Percentiles rank a stretch among this genome's conserved stretches.
Conservation (phyloP, 2,113 vertebrate genomes). For the Andinoacara biseriatus region DNA sequence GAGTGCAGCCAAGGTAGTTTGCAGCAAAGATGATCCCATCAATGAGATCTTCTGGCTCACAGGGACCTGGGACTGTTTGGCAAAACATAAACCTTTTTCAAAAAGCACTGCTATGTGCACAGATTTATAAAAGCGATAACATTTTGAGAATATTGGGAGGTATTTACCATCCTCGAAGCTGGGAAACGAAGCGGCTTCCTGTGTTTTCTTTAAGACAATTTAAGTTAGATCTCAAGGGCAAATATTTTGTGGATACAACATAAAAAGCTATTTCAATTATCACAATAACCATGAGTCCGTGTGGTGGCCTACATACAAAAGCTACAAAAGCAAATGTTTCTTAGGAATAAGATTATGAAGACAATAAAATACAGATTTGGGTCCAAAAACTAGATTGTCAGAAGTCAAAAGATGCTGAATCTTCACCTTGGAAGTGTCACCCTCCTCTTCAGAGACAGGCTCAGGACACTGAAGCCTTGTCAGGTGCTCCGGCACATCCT, state of each 20-base stretch:
- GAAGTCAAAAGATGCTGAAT: not conserved
- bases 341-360: not conserved
- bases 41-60: slow-evolving; percentile 97
- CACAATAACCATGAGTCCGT: not conserved
- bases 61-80: slow-evolving; percentile 92
- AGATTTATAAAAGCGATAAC: not conserved
- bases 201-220: slow-evolving; percentile 81
- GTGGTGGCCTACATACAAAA: not conserved
- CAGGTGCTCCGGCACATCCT: slow-evolving; percentile 81
- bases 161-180: slow-evolving; percentile 98
- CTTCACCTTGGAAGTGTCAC: slow-evolving; percentile 82
- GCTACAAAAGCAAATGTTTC: not conserved
- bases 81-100: slow-evolving; percentile 8
- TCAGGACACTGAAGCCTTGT: slow-evolving; percentile 87
- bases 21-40: slow-evolving; percentile 99
- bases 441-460: slow-evolving; percentile 82
- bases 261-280: not conserved
- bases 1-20: slow-evolving; percentile 98
- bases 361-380: not conserved
- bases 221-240: slow-evolving; percentile 1
- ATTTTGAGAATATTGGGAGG: not conserved
- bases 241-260: not conserved
- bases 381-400: not conserved
- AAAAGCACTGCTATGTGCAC: not conserved
- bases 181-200: slow-evolving; percentile 93